These are phyloP conservation scores for Stenopsyche tienmushanensis DNA, from an alignment of 1,140 invertebrate species.

Conservation along the genomic window DNA sequence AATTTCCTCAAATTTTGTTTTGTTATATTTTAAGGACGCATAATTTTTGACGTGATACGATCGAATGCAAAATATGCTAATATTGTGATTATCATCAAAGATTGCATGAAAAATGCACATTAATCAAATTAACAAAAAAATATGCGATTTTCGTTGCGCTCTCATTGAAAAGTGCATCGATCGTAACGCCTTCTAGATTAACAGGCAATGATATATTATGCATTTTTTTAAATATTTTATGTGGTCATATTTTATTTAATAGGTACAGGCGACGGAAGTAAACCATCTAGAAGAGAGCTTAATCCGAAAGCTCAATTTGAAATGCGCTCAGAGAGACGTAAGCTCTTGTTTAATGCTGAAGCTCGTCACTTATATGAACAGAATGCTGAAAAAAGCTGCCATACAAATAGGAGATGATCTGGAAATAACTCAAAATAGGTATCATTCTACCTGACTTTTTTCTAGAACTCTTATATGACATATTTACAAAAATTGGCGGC, in stretches of 20 bases:
- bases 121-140: too few species aligned
- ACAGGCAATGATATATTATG: too few species aligned
- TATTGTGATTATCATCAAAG: neutral
- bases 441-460: too few species aligned
- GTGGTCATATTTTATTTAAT: neutral
- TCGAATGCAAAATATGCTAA: neutral
- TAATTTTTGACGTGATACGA: neutral
- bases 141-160: conserved; percentile 10
- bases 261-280: conserved; percentile 2
- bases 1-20: too few species aligned
- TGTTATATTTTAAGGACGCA: neutral
- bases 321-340: conserved; percentile 73
- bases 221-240: too few species aligned
- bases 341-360: conserved; percentile 79
- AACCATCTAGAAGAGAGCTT: conserved; percentile 63
- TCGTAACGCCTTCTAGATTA: conserved; percentile 11
- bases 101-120: too few species aligned
- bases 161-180: conserved; percentile 16
- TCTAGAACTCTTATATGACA: too few species aligned
- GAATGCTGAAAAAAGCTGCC: conserved; percentile 73
- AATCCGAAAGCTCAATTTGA: conserved; percentile 69
- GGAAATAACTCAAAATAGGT: conserved; percentile 75
- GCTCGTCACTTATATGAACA: conserved; percentile 77
- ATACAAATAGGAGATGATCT: conserved; percentile 73
- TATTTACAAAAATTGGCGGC: too few species aligned